Evolutionary conservation across 1,140 invertebrate genomes (phyloP).

Genomic region (Vollenhovia emeryi): DNA sequence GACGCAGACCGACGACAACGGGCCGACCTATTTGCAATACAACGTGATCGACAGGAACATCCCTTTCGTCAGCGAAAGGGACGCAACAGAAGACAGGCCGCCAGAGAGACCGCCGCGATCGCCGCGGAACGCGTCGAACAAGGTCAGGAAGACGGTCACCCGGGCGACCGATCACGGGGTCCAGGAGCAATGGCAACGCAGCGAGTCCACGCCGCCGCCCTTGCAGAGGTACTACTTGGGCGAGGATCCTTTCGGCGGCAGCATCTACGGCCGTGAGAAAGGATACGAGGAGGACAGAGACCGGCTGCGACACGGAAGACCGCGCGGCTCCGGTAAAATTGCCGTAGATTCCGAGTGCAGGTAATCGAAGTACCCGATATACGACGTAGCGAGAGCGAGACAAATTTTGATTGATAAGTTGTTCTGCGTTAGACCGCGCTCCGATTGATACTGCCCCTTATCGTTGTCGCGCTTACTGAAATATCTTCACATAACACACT

Average conservation of each 20-base stretch:
- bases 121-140: conserved; percentile 69
- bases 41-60: conserved; percentile 88
- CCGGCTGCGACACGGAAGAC: conserved; percentile 78
- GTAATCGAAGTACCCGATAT: conserved; percentile 69
- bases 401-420: conserved; percentile 16
- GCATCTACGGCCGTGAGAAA: conserved; percentile 92
- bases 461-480: background rate
- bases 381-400: background rate
- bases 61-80: conserved; percentile 71
- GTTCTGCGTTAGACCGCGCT: background rate
- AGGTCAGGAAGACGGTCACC: background rate
- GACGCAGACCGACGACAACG: conserved; percentile 85
- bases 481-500: background rate
- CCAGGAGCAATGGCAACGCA: conserved; percentile 72
- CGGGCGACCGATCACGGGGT: conserved; percentile 27
- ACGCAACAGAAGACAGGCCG: conserved; percentile 67
- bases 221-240: conserved; percentile 92
- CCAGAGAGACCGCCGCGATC: conserved; percentile 79
- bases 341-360: conserved; percentile 78
- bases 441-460: background rate
- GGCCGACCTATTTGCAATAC: conserved; percentile 87
- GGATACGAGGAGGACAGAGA: conserved; percentile 89
- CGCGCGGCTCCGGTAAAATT: conserved; percentile 71
- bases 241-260: conserved; percentile 92
- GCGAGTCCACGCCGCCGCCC: conserved; percentile 84